Evolutionary conservation across 37 sponge, comb jelly and placozoan species (phyloP), one percentile per base, ranked within the genome.

Genomic region (Halichondria panicea): DNA sequence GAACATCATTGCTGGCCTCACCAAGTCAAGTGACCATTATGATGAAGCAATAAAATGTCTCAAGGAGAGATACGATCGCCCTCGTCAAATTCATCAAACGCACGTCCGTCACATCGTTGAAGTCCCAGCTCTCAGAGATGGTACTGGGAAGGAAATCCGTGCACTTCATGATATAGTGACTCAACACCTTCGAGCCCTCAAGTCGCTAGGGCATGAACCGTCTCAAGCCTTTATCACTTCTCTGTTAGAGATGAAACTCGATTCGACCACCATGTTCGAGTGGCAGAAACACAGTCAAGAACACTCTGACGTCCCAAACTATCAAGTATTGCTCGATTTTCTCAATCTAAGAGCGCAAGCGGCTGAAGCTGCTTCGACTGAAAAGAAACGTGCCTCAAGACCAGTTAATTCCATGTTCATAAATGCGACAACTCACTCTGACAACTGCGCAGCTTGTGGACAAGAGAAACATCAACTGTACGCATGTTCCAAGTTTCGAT

Each of bases 261-360:
- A 78, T 27, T 25, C 59, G 5, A 68, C 44, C 71, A 80, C 80
- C 18, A 57, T 70, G 71, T 80, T 80, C 33, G 80, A 80, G 31
- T 80, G 80, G 80, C 80, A 80, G 62, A 43, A 52, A n/a, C 80
- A 80, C 71, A 70, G 62, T 43, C 70, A 70, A 21, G 36, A 69
- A n/a, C 50, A 76, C 22, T 34, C 65, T 32, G 66, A 76, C 15
- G 77, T 76, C 36, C 77, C 77, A n/a, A 54, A 76, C 36, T 76
- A 50, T 33, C 77, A 76, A 25, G 66, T 53, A 19, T 54, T 76
- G 4, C 66, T 76, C 22, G 66, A 76, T 30, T 75, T 75, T 34
- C 63, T 75, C 33, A 75, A 75, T 36, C 48, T 75, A 1, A 9
- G 76, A 27, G 76, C 76, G 30, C 76, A 75, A 30, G 76, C 76